Evolutionary conservation across 2,797 vertebrate genomes (phyloP).

Genomic region (Mus caroli): DNA sequence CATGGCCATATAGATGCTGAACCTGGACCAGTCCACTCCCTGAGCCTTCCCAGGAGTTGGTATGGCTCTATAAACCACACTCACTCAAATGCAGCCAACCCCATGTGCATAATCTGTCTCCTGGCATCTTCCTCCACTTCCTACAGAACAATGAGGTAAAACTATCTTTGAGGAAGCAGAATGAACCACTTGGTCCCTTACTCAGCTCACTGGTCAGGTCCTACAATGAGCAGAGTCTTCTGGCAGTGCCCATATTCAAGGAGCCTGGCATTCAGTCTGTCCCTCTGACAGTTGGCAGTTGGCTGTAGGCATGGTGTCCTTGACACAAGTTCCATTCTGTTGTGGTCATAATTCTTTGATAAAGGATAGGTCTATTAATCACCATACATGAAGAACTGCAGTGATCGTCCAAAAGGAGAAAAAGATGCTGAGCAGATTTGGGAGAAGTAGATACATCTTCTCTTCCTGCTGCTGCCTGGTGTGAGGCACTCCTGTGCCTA

Average conservation of each 20-base stretch:
- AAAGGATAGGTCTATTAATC: fast-evolving
- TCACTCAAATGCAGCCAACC: fast-evolving
- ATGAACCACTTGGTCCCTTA: fast-evolving
- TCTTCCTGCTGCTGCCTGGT: background rate
- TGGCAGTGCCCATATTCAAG: fast-evolving
- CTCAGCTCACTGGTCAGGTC: fast-evolving
- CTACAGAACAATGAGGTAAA: background rate
- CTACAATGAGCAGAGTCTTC: fast-evolving
- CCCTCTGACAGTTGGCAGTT: background rate
- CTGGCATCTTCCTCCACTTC: background rate
- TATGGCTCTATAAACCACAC: fast-evolving
- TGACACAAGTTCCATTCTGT: fast-evolving
- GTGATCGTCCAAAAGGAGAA: fast-evolving
- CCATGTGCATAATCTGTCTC: fast-evolving
- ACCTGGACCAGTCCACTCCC: background rate
- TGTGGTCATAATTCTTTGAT: background rate
- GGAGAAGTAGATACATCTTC: fast-evolving
- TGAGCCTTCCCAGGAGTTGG: background rate
- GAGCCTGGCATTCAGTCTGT: background rate
- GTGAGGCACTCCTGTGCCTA: background rate
- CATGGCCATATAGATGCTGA: background rate
- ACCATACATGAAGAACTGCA: background rate
- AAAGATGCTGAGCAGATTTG: fast-evolving
- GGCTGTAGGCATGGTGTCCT: background rate
- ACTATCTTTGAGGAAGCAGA: background rate